A percentile compares a stretch with the other conserved stretches of the same genome.
Conservation (phyloP, 2,797 vertebrate genomes). For the Lates japonicus region DNA sequence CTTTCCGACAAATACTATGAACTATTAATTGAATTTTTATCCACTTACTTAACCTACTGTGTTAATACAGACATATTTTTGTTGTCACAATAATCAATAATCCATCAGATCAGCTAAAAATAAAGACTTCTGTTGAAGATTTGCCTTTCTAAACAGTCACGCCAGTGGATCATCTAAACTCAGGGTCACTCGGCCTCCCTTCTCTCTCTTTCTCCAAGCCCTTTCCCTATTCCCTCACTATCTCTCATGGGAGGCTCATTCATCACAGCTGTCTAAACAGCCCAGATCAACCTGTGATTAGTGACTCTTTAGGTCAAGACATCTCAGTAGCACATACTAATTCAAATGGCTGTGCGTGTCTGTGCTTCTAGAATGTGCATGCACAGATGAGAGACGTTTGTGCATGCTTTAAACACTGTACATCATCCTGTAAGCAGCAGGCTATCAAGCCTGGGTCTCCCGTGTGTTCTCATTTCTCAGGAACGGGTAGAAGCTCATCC, state of each 20-base stretch:
- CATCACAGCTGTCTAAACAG: conserved; percentile 64
- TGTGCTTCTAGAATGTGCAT: conserved; percentile 10
- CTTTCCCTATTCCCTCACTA: conserved; percentile 39
- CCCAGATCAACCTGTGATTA: conserved; percentile 53
- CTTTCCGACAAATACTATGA: background rate
- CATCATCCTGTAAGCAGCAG: conserved; percentile 51
- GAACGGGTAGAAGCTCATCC: conserved; percentile 36
- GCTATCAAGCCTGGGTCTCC: conserved; percentile 28
- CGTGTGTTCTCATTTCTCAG: conserved; percentile 35
- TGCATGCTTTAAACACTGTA: conserved; percentile 46
- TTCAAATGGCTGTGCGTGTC: conserved; percentile 33
- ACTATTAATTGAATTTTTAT: too few relatives aligned
- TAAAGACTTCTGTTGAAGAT: background rate
- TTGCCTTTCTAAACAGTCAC: conserved; percentile 16
- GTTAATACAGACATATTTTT: background rate
- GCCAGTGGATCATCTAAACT: conserved; percentile 32
- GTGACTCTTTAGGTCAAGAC: conserved; percentile 55
- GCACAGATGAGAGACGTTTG: conserved; percentile 24
- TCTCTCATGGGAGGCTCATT: conserved; percentile 61
- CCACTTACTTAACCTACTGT: background rate
- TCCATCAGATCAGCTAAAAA: background rate
- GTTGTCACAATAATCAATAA: background rate
- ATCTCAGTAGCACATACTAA: conserved; percentile 44
- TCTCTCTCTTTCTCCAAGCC: conserved; percentile 4
- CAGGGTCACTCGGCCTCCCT: conserved; percentile 51